phyloP scores from a whole-genome alignment of 2,113 vertebrate species.

The Grammomys surdaster region DNA sequence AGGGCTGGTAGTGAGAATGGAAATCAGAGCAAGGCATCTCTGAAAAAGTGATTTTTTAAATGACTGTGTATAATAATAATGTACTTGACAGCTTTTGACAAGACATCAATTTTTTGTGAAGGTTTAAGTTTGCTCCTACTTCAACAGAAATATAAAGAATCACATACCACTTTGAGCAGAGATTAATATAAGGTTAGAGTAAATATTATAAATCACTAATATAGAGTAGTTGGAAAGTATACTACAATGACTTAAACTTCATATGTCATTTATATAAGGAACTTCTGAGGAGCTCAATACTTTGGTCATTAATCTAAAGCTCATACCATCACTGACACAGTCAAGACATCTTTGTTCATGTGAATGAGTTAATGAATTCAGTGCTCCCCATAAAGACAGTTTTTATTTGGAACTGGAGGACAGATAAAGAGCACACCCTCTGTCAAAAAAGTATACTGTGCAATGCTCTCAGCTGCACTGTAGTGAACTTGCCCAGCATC shows the following conservation, averaged over 20 bases:
- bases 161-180: neutral
- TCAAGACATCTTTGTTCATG: neutral
- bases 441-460: too few relatives aligned
- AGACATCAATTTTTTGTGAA: neutral
- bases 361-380: neutral
- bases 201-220: neutral
- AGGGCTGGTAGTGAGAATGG: too few relatives aligned
- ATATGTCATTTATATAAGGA: neutral
- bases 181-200: neutral
- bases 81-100: neutral
- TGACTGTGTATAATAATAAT: neutral
- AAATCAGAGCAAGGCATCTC: too few relatives aligned
- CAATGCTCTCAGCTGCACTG: too few relatives aligned
- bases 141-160: neutral
- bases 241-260: neutral
- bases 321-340: neutral
- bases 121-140: neutral
- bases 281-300: neutral
- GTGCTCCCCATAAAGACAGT: neutral
- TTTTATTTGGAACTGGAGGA: neutral
- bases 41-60: neutral
- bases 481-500: neutral
- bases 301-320: neutral
- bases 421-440: too few relatives aligned
- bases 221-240: neutral